A percentile compares a stretch with the other conserved stretches of the same genome.
These are phyloP conservation scores for Aythya baeri DNA, from an alignment of 2,113 vertebrate genomes.

Conservation along the genomic window DNA sequence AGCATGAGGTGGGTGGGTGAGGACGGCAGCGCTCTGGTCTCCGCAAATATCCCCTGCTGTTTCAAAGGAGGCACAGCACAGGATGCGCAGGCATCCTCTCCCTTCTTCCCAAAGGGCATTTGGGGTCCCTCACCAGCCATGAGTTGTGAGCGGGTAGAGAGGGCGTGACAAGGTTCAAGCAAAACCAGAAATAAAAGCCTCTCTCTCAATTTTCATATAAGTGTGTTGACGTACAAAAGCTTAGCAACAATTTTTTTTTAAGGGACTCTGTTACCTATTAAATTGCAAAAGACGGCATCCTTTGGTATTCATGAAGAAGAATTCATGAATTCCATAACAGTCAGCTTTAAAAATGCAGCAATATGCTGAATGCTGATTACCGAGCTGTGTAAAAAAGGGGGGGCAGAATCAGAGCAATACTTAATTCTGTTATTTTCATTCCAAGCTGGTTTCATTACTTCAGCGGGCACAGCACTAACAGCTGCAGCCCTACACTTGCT, in stretches of 20 bases:
- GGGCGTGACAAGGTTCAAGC: background rate
- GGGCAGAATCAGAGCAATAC: background rate
- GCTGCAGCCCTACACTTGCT: background rate
- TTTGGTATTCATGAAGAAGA: constrained; percentile 56
- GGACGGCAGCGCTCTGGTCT: accelerated
- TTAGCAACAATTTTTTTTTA: constrained; percentile 44
- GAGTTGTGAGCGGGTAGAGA: background rate
- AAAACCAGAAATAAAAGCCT: background rate
- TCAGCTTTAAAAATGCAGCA: constrained; percentile 36
- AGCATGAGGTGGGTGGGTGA: accelerated
- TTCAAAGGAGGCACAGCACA: too few relatives aligned
- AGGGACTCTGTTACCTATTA: constrained; percentile 34
- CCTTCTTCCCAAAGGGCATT: background rate
- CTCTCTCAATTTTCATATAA: background rate
- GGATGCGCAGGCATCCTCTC: background rate
- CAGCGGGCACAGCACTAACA: background rate
- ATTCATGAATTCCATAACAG: constrained; percentile 50
- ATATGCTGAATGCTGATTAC: constrained; percentile 50
- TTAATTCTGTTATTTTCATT: constrained; percentile 24
- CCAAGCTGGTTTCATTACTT: background rate
- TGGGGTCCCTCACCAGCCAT: too few relatives aligned
- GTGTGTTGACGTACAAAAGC: constrained; percentile 1
- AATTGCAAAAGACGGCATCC: constrained; percentile 4
- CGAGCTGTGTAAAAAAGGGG: background rate
- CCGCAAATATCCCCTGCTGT: background rate